Evolutionary conservation across 1,140 invertebrate species (phyloP).

Genomic region (Atopsyche davidsoni): DNA sequence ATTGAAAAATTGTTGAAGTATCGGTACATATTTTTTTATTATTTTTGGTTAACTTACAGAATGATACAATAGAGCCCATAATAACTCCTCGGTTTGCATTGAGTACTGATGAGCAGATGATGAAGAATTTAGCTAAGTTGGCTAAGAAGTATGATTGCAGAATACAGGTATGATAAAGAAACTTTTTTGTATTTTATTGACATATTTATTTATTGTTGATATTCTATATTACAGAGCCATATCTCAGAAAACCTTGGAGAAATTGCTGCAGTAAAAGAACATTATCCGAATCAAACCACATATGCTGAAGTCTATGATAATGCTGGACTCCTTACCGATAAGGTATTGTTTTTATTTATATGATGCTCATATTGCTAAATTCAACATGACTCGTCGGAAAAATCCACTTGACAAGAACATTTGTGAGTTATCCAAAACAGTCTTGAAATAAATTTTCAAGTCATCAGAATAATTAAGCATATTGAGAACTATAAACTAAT

Average conservation of each 20-base stretch:
- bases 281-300: constrained; percentile 51
- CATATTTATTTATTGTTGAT: background rate
- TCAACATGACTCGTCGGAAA: no score
- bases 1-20: no score
- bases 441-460: no score
- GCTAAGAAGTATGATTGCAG: constrained; percentile 62
- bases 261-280: constrained; percentile 56
- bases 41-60: no score
- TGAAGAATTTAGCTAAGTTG: constrained; percentile 62
- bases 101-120: constrained; percentile 65
- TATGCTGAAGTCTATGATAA: constrained; percentile 75
- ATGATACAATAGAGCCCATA: constrained; percentile 67
- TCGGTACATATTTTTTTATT: no score
- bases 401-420: no score
- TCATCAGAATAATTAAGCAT: no score
- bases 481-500: no score
- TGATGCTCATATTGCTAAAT: no score
- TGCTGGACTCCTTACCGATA: constrained; percentile 64
- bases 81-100: constrained; percentile 86
- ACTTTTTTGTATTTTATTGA: constrained; percentile 5
- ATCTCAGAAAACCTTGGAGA: constrained; percentile 76
- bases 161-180: constrained; percentile 61
- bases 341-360: no score
- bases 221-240: constrained; percentile 62
- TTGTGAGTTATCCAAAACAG: no score